Percentiles rank a stretch among this genome's conserved stretches.
These are phyloP conservation scores for Samia ricini DNA, from an alignment of 1,140 invertebrate species.

Conservation along the genomic window DNA sequence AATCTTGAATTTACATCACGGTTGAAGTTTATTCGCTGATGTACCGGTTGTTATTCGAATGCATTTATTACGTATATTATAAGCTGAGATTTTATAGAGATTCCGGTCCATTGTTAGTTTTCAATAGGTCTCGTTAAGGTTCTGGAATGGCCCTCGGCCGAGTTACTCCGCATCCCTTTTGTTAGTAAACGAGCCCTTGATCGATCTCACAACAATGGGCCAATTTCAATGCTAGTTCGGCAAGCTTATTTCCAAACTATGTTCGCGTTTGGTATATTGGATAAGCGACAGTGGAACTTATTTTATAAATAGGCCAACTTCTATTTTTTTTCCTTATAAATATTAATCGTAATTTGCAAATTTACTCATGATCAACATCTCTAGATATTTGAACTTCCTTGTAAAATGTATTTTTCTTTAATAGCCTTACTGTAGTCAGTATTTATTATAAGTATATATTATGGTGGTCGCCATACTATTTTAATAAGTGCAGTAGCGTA, in stretches of 20 bases:
- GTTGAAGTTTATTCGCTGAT: neutral
- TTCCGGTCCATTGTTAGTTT: conserved; percentile 37
- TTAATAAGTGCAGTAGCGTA: no score
- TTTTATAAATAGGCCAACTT: neutral
- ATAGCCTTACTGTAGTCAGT: no score
- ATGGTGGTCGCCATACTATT: no score
- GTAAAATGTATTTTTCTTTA: no score
- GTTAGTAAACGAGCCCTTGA: conserved; percentile 44
- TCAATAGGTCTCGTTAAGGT: conserved; percentile 45
- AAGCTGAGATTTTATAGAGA: conserved; percentile 32
- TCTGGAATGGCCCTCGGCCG: conserved; percentile 34
- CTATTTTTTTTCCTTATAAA: no score
- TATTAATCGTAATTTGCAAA: no score
- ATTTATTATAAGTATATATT: no score
- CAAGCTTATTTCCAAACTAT: conserved; percentile 26
- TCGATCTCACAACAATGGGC: conserved; percentile 42
- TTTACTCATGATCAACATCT: no score
- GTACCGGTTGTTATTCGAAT: conserved; percentile 2
- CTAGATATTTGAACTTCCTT: no score
- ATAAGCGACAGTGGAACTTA: neutral
- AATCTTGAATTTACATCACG: neutral
- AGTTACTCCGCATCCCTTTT: conserved; percentile 33
- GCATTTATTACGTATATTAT: conserved; percentile 16
- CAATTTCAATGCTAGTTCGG: conserved; percentile 42
- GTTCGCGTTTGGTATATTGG: conserved; percentile 15